Evolutionary conservation across 2,113 vertebrate genomes (phyloP), one percentile per base, ranked within the genome.

Genomic region (Rhynchomys soricoides): DNA sequence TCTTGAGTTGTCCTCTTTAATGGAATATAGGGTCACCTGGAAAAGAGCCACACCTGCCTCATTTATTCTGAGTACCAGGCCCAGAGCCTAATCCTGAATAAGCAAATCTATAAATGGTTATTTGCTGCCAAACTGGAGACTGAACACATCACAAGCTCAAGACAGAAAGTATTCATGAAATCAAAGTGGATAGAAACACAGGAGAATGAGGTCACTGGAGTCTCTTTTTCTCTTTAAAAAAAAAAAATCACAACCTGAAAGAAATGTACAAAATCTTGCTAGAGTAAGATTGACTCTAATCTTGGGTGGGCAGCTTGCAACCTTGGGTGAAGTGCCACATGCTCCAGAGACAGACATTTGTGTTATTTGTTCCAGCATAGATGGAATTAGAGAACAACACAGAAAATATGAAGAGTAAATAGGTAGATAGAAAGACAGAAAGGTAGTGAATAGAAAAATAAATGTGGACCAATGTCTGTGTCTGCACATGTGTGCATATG

Each of bases 81-180:
- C 29, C 15, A 3, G 7, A 1, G 59, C 68, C 93, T 70, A 55
- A 24, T 86, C 89, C 77, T 96, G 37, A 29, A 26, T 29, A 92
- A 93, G 77, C n/a, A 66, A 73, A 24, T 70, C 68, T 74, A 21
- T 17, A 86, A 40, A 62, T 64, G 59, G 85, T 29, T 70, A 24
- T 31, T 82, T 43, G 24, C 21, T 62, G 78, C 43, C 62, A 79
- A 79, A 45, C 73, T 74, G 43, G 59, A 70, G 34, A 74, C 11
- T 4, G 55, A 52, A 16, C 13, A 75, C 0, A 0, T 75, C 87
- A 86, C 37, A 62, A 70, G 73, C 48, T 66, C 52, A 90, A 89
- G 85, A n/a, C 4, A 86, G 52, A 40, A 85, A 48, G 87, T 77
- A n/a, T 57, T 89, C 57, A 82, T 43, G 62, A 94, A 95, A 89